Evolutionary conservation across 2,113 vertebrate species (phyloP), one percentile per base, ranked within the genome.

Genomic region (Mandrillus leucophaeus): DNA sequence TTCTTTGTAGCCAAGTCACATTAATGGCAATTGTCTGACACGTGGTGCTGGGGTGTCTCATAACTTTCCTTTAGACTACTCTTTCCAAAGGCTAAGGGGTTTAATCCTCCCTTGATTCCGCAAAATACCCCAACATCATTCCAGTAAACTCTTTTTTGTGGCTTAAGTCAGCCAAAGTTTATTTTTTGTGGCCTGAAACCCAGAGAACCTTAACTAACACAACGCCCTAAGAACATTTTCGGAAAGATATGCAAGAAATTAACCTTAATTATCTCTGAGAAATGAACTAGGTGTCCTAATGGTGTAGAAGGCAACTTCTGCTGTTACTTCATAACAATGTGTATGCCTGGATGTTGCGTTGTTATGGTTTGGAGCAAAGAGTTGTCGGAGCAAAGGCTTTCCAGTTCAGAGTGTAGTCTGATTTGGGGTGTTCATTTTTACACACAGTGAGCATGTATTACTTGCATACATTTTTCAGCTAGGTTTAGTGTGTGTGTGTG

Each of bases 91-190:
- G 93, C n/a, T 61, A 68, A 66, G 52, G 64, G 52, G 23, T 88
- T 86, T 91, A 96, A 91, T 82, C 32, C 73, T 92, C 40, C 61
- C 75, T 93, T 50, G 43, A 0, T 94, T 96, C 93, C n/a, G 10
- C 38, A 88, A 93, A 96, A 96, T 75, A 86, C n/a, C 83, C 59
- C 43, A 92, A 35, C 43, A 52, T 92, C 90, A 48, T 96, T 93
- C 93, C 90, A 97, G 94, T 95, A 89, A 95, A 79, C 92, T 96
- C 70, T 93, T 94, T 96, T 84, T 80, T 86, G 83, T 95, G 95
- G 82, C 75, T 95, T 80, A 92, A 91, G n/a, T 95, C 59, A 79
- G 59, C 27, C 16, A 20, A 48, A 90, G 73, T 93, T 96, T 96
- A 91, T 86, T 86, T 94, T 14, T 70, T 95, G 90, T 94, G 87